A percentile compares a stretch with the other conserved stretches of the same genome.
Evolutionary conservation across 2,797 vertebrate genomes (phyloP).

Genomic region (Carcharodon carcharias): DNA sequence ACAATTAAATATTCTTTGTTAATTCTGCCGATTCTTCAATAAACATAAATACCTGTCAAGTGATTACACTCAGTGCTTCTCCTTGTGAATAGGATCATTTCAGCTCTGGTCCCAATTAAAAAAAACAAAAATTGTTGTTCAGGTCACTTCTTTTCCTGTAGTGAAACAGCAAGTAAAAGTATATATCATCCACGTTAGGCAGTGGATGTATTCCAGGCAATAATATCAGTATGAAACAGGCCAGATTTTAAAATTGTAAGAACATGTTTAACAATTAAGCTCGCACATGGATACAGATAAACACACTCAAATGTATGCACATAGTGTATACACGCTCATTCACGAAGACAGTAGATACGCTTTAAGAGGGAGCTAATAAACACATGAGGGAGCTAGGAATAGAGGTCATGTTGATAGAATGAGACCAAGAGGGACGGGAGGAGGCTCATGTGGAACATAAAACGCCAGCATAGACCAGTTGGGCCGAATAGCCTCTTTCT

Average conservation of each 20-base stretch:
- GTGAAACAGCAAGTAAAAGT: neutral
- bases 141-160: neutral
- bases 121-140: neutral
- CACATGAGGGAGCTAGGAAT: neutral
- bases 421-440: neutral
- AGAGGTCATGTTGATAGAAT: neutral
- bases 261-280: neutral
- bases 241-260: neutral
- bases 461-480: neutral
- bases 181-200: neutral
- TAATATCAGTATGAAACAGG: neutral
- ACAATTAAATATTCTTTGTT: neutral
- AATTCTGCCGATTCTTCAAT: too few species aligned
- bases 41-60: neutral
- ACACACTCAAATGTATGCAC: too few species aligned
- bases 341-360: neutral
- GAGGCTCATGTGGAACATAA: neutral
- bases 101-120: neutral
- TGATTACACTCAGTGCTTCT: neutral
- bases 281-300: neutral
- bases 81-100: neutral
- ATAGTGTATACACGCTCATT: too few species aligned
- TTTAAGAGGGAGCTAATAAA: too few species aligned
- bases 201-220: neutral
- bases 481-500: neutral